These are phyloP conservation scores for Anthoptus insignis DNA, from an alignment of 2,888 invertebrate genomes.

Conservation along the genomic window DNA sequence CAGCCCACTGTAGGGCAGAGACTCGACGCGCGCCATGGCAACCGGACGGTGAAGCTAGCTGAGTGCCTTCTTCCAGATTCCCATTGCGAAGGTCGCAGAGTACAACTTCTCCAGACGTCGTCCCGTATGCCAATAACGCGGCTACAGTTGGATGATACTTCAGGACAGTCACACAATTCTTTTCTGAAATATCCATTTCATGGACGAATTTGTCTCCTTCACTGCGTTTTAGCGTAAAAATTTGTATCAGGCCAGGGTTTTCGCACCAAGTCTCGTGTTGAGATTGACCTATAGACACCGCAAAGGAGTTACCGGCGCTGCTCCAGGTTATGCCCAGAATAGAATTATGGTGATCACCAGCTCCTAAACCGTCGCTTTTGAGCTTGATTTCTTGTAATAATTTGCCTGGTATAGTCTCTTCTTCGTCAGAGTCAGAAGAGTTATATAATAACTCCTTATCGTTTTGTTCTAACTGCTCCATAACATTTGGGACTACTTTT, in stretches of 20 bases:
- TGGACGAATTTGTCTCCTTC: conserved; percentile 80
- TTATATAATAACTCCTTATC: conserved; percentile 59
- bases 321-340: conserved; percentile 72
- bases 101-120: conserved; percentile 71
- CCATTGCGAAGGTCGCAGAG: conserved; percentile 64
- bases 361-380: conserved; percentile 57
- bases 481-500: conserved; percentile 70
- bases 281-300: conserved; percentile 65
- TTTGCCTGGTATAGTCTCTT: conserved; percentile 64
- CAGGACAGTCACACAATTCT: conserved; percentile 70
- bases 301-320: conserved; percentile 71
- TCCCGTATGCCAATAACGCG: conserved; percentile 73
- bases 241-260: conserved; percentile 68
- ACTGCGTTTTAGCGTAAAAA: conserved; percentile 68
- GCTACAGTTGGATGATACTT: conserved; percentile 69
- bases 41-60: conserved; percentile 64
- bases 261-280: conserved; percentile 77
- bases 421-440: conserved; percentile 77
- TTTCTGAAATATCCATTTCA: conserved; percentile 67
- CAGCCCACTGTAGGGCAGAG: conserved; percentile 68
- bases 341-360: conserved; percentile 65
- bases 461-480: conserved; percentile 70
- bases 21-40: conserved; percentile 70
- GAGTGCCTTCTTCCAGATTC: conserved; percentile 55
- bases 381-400: conserved; percentile 68